Conservation (phyloP, 1,140 invertebrate genomes). For the Philaenus spumarius region DNA sequence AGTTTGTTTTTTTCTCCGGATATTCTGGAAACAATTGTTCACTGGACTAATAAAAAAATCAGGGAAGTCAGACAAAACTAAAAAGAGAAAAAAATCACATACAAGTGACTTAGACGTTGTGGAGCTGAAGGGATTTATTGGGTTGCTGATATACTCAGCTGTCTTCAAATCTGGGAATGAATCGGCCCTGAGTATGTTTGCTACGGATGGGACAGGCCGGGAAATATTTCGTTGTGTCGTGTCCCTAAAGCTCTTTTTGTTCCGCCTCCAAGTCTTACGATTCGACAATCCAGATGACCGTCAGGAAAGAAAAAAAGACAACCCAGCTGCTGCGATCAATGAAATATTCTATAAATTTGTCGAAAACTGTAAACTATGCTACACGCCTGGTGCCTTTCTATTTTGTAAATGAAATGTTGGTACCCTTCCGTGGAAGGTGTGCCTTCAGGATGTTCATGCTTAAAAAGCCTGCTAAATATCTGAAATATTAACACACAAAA, state of each 20-base stretch:
- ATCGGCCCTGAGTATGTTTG: constrained; percentile 4
- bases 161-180: constrained; percentile 9
- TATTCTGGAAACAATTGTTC: constrained; percentile 6
- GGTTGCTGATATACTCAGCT: neutral
- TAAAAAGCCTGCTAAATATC: no score
- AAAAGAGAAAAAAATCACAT: neutral
- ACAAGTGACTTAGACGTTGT: neutral
- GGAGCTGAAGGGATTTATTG: constrained; percentile 16
- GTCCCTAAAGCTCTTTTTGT: constrained; percentile 22
- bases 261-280: constrained; percentile 18
- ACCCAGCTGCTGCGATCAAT: constrained; percentile 1
- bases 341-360: constrained; percentile 23
- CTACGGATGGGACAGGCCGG: constrained; percentile 24
- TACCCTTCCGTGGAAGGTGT: constrained; percentile 34
- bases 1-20: neutral
- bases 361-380: constrained; percentile 28
- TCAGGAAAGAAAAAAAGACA: constrained; percentile 24
- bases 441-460: neutral
- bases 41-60: no score
- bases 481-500: no score
- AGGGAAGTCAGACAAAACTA: neutral
- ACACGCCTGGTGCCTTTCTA: constrained; percentile 27
- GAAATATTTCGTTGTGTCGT: constrained; percentile 25
- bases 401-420: no score
- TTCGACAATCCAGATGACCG: constrained; percentile 26